Evolutionary conservation across 2,113 vertebrate genomes (phyloP), one percentile per base, ranked within the genome.

Genomic region (Nothocercus julius): DNA sequence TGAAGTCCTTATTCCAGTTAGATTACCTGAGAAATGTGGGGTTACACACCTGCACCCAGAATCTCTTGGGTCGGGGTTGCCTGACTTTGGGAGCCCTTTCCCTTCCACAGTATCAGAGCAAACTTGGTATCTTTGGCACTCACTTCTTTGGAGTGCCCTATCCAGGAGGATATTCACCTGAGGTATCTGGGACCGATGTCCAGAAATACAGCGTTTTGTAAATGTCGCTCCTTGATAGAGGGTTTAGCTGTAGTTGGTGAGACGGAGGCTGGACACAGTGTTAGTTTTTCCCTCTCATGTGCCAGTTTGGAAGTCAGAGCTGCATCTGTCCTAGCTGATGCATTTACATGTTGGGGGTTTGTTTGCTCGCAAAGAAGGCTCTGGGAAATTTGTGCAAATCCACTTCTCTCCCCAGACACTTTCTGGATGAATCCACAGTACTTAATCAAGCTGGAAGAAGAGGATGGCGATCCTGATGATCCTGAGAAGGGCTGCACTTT

Each of bases 361-460:
- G 34, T 10, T 93, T 93, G 77, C 34, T 87, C 68, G 54, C 53
- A 63, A 69, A 69, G 56, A 73, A 76, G 13, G 25, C 40, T 54
- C 73, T 94, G 49, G 91, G 19, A 45, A 20, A 38, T 92, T 84
- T 82, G 17, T 21, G 22, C 92, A 67, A 90, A 92, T 92, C 61
- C 21, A 13, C 14, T 90, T 93, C 9, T 27, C 16, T 92, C 61
- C 28, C 8, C 97, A 99, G 99, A 99, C 82, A 99, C 99, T 0
- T 99, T 99, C 98, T 99, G 99, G 99, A 99, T 72, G 6, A 99
- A 99, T 63, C 99, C 99, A 0, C 99, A 99, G 96, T 99, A 98
- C 73, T 96, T 99, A 62, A 98, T 99, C 93, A 98, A 98, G 92
- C 97, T 99, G 97, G 97, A 99, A 3, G 98, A 99, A 84, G 99